Evolutionary conservation across 1,140 invertebrate species (phyloP), one percentile per base, ranked within the genome.

Genomic region (Heterodera carotae): DNA sequence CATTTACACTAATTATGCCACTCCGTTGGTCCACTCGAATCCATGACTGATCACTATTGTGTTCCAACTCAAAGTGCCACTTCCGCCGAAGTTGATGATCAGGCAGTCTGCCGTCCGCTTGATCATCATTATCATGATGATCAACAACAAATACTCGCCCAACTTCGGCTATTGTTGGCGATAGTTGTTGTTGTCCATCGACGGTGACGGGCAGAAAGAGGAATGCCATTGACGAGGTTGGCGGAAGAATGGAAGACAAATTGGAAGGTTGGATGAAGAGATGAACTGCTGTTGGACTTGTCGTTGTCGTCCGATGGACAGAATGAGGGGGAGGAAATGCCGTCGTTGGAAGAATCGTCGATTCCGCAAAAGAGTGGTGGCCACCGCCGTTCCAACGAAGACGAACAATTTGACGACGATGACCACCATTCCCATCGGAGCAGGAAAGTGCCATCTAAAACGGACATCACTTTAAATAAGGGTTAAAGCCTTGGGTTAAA

Each of bases 11-110:
- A 10, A 66, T 12, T 12, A 66, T 34, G 27, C 62, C 62, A 34
- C 62, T 66, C 29, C 33, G 62, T 34, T 66, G 6, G 62, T 66
- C 62, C 29, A 66, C 62, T 31, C 62, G 29, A 29, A 31, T 34
- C 62, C 62, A 66, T 6, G 29, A 10, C 62, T 29, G 27, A 66
- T 29, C 33, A 18, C 1, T 31, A 25, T 33, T 6, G 12, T 43
- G 1, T 34, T 66, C 62, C 62, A 34, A 29, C 25, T 66, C 25
- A 34, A 29, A 66, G 48, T 56, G 48, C 48, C 48, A 56, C 5
- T 56, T 56, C 5, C 5, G 12, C n/a, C n/a, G n/a, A n/a, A n/a
- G n/a, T n/a, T n/a, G n/a, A n/a, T n/a, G n/a, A n/a, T n/a, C n/a
- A n/a, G n/a, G n/a, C n/a, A n/a, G n/a, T n/a, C n/a, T 56, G 15